Evolutionary conservation across 2,113 vertebrate species (phyloP), one percentile per base, ranked within the genome.

Genomic region (Sapajus apella): DNA sequence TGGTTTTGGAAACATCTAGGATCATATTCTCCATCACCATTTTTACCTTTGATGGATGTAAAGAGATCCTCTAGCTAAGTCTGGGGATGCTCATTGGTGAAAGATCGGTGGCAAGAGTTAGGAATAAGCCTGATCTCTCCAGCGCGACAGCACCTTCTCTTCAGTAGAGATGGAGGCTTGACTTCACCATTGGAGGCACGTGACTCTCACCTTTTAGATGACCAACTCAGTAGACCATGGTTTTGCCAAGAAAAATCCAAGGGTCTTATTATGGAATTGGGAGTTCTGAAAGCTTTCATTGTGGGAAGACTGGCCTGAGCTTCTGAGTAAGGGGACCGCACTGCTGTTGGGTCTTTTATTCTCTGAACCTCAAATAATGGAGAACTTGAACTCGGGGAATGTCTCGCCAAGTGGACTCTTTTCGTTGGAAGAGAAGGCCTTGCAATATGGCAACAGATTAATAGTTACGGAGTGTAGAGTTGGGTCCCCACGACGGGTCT

Each of bases 381-480:
- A 87, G 13, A 88, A 13, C 5, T 3, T 10, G 73, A 80, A 40
- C 23, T 23, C 18, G 6, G 68, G 6, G 73, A 27, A 27, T 32
- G n/a, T n/a, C 12, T 21, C 6, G 30, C 52, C 72, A 79, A 61
- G 61, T 20, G 5, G 16, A 21, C 16, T 45, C 18, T 4, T 76
- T 21, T 47, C 14, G 12, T n/a, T 55, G 45, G 40, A 37, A 56
- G 50, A 25, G 61, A 32, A 35, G 30, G 50, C 3, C 35, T 12
- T 87, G 68, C 55, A 35, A 10, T 11, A 12, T 8, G 32, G 43
- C 10, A 30, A 16, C n/a, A 75, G 55, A 25, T 23, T 18, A 10
- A 27, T 16, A 40, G n/a, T 13, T 7, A 13, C 1, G 11, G 58
- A 45, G 50, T 0, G 6, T 32, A 40, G 32, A 21, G 23, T 1